Percentiles rank a stretch among this genome's conserved stretches.
Evolutionary conservation across 37 sponge, comb jelly and placozoan genomes (phyloP).

Genomic region (Hexactinellida sp.): DNA sequence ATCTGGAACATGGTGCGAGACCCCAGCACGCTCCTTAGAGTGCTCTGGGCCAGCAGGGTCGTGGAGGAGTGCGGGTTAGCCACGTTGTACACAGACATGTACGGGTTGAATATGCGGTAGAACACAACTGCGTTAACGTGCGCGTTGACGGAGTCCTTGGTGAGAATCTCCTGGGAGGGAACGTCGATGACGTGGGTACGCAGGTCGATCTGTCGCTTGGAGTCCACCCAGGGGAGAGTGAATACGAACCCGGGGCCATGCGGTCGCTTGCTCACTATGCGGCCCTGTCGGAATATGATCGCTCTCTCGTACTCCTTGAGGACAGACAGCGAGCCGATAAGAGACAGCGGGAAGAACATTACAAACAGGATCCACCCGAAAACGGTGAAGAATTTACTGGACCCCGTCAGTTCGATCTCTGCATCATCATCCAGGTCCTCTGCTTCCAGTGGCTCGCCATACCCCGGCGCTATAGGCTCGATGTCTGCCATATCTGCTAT

Average conservation of each 20-base stretch:
- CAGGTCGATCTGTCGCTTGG: constrained; percentile 60
- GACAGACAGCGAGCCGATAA: background rate
- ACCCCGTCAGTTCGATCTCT: background rate
- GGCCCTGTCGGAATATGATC: constrained; percentile 81
- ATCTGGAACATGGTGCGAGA: constrained; percentile 73
- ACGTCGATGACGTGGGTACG: constrained; percentile 81
- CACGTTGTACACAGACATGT: constrained; percentile 47
- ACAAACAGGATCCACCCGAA: constrained; percentile 17
- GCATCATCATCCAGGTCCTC: background rate
- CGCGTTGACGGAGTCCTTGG: constrained; percentile 80
- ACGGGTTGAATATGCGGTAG: constrained; percentile 61
- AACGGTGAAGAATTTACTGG: background rate
- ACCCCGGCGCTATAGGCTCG: background rate
- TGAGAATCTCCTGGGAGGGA: constrained; percentile 88
- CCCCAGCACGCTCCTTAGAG: constrained; percentile 77
- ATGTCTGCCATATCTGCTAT: background rate
- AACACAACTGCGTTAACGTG: constrained; percentile 88
- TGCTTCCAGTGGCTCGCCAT: background rate
- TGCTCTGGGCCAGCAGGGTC: constrained; percentile 69
- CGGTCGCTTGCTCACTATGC: constrained; percentile 48
- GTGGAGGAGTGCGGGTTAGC: constrained; percentile 59
- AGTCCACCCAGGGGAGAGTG: constrained; percentile 74
- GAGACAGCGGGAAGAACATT: background rate
- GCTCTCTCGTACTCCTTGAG: constrained; percentile 84
- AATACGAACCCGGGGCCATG: constrained; percentile 93